Evolutionary conservation across 2,113 vertebrate genomes (phyloP).

Genomic region (Nibea coibor): DNA sequence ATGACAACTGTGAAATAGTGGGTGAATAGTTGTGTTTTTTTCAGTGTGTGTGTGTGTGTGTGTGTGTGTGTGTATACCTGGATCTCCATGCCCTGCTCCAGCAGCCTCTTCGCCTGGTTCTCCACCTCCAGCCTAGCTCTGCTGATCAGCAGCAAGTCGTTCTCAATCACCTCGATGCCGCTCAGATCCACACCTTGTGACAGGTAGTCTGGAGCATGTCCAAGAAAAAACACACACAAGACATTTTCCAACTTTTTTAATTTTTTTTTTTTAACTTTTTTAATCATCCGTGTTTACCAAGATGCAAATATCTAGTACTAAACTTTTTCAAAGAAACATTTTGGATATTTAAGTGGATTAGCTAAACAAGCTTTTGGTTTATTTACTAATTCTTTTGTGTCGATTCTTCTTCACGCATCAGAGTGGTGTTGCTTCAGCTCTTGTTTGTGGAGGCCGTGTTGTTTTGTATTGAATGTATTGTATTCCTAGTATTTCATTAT

Average conservation of each 20-base stretch:
- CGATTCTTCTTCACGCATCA: no score
- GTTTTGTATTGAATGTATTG: neutral
- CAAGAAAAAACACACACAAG: conserved; percentile 28
- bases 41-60: conserved; percentile 73
- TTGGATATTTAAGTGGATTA: neutral
- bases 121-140: conserved; percentile 97
- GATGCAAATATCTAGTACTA: neutral
- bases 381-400: neutral
- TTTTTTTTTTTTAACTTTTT: no score
- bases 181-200: conserved; percentile 97
- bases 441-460: neutral
- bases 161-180: conserved; percentile 97
- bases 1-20: no score
- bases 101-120: conserved; percentile 95
- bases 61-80: conserved; percentile 91
- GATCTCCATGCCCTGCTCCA: conserved; percentile 97
- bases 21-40: neutral
- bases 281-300: neutral
- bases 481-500: neutral
- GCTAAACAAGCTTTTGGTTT: neutral
- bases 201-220: conserved; percentile 90
- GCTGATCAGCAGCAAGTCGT: conserved; percentile 94
- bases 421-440: neutral
- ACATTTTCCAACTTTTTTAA: neutral
- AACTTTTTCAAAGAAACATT: neutral